Conservation (phyloP, 2,113 vertebrate genomes). For the Rafetus swinhoei region DNA sequence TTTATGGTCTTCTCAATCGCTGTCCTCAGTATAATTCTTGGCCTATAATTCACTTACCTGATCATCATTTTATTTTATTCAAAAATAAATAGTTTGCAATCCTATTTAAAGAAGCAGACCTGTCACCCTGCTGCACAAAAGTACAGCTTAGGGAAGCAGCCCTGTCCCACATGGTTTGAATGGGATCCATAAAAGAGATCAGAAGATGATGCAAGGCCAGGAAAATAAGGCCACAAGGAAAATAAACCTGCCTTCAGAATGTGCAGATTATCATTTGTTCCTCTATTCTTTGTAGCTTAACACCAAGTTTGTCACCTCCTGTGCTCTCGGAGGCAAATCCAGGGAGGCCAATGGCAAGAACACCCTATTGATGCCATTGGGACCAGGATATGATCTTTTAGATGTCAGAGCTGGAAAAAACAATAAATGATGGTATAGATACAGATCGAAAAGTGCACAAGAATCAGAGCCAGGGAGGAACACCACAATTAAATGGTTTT, state of each 20-base stretch:
- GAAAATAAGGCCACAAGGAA: not conserved
- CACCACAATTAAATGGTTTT: not conserved
- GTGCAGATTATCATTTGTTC: not conserved
- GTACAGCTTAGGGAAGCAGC: not conserved
- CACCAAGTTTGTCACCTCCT: rapidly evolving
- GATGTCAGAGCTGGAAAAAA: not conserved
- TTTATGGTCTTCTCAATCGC: not conserved
- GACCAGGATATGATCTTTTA: rapidly evolving
- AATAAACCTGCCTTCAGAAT: not conserved
- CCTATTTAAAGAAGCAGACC: not conserved
- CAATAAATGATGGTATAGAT: not conserved
- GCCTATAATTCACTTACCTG: not conserved
- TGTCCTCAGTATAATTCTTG: not conserved
- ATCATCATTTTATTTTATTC: not conserved
- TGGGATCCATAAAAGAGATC: not conserved
- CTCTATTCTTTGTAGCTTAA: not conserved
- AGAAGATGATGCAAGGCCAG: not conserved
- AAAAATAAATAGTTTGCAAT: not conserved
- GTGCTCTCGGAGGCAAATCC: not conserved
- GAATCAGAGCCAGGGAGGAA: not conserved
- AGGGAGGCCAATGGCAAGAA: not conserved
- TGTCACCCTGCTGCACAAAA: not conserved
- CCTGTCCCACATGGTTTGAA: not conserved
- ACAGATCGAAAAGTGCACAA: not conserved
- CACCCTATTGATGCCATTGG: rapidly evolving